These are phyloP conservation scores for Ganaspis brasiliensis DNA, from an alignment of 2,888 invertebrate genomes.

Conservation along the genomic window DNA sequence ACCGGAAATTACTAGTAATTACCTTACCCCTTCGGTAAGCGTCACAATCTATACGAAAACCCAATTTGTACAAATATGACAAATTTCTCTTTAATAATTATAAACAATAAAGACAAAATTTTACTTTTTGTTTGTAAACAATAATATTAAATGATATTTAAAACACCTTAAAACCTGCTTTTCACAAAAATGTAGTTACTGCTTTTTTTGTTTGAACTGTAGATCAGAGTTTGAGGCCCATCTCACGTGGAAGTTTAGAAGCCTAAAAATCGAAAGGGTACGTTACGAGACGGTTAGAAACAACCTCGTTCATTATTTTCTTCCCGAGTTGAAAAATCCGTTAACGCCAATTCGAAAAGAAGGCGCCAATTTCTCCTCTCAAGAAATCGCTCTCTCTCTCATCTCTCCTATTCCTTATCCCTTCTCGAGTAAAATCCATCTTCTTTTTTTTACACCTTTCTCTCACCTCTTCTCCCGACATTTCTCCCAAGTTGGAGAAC, in stretches of 20 bases:
- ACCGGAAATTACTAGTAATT: too few relatives aligned
- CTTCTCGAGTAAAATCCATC: conserved; percentile 30
- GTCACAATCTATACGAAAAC: too few relatives aligned
- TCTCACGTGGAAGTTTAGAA: not conserved
- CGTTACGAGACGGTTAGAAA: conserved; percentile 36
- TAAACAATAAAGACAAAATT: too few relatives aligned
- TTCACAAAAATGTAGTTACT: too few relatives aligned
- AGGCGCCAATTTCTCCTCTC: conserved; percentile 62
- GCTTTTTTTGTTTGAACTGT: too few relatives aligned
- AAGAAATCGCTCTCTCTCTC: conserved; percentile 8
- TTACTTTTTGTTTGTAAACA: too few relatives aligned
- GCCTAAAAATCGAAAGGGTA: conserved; percentile 31
- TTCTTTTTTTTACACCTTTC: conserved; percentile 49
- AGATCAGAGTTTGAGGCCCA: too few relatives aligned
- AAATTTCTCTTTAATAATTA: too few relatives aligned
- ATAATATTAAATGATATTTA: too few relatives aligned
- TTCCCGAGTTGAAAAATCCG: conserved; percentile 57
- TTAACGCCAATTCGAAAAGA: conserved; percentile 57
- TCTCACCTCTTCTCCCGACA: conserved; percentile 45
- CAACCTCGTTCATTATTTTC: conserved; percentile 51
- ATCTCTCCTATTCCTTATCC: conserved; percentile 9
- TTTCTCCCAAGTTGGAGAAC: conserved; percentile 51
- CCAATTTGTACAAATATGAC: too few relatives aligned
- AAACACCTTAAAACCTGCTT: too few relatives aligned
- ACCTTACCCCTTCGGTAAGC: too few relatives aligned